A percentile compares a stretch with the other conserved stretches of the same genome.
phyloP scores from a whole-genome alignment of 2,113 vertebrate genomes.

The Callorhinus ursinus region DNA sequence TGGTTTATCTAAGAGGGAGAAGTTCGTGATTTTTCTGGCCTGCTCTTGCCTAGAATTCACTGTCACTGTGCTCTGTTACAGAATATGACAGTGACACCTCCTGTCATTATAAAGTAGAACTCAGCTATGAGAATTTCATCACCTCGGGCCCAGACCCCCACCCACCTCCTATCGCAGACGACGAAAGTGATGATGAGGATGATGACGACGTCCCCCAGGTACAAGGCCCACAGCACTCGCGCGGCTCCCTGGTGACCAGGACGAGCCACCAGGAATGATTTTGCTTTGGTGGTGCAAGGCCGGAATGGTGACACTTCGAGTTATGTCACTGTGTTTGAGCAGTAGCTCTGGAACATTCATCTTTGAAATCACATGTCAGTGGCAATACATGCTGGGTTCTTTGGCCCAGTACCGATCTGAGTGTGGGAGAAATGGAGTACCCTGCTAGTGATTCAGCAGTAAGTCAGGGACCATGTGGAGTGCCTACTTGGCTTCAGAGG shows the following conservation, averaged over 20 bases:
- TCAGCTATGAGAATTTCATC: constrained; percentile 97
- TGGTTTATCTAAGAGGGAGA: neutral
- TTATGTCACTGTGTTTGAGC: neutral
- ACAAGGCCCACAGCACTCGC: neutral
- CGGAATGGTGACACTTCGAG: neutral
- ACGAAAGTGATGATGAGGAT: constrained; percentile 97
- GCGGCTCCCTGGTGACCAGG: neutral
- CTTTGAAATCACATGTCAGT: neutral
- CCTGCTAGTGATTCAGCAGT: neutral
- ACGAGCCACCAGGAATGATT: rapidly evolving
- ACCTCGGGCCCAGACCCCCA: constrained; percentile 96
- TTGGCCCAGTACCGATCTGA: neutral
- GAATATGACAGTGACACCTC: constrained; percentile 98
- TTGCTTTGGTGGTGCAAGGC: neutral
- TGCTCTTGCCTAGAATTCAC: neutral
- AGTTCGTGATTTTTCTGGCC: neutral
- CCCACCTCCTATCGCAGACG: constrained; percentile 94
- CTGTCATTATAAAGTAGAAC: constrained; percentile 95
- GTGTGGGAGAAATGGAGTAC: neutral
- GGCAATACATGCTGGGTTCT: neutral
- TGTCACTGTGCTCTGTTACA: constrained; percentile 73
- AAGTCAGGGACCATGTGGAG: neutral
- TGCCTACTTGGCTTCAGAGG: neutral
- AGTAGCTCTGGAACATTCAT: neutral
- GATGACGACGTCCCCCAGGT: constrained; percentile 97